A percentile compares a stretch with the other conserved stretches of the same genome.
Conservation (phyloP, 2,797 vertebrate species). For the Sitta carolinensis region DNA sequence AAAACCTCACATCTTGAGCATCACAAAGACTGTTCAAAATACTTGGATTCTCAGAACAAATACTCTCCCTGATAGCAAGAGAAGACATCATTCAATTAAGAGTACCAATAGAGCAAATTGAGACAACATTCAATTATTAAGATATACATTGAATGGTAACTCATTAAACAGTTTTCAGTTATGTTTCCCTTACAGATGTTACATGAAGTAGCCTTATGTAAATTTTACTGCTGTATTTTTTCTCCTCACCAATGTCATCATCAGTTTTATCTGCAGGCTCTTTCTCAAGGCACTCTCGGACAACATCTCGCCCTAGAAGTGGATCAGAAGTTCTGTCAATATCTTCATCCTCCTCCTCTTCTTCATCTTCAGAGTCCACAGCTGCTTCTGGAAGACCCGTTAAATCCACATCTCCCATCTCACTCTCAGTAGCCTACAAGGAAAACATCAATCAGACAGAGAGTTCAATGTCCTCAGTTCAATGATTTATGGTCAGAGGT, state of each 20-base stretch:
- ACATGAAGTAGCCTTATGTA: rapidly evolving
- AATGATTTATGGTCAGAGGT: background rate
- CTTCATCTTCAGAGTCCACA: conserved; percentile 97
- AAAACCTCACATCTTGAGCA: background rate
- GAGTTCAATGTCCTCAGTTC: background rate
- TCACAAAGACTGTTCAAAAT: background rate
- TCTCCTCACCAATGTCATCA: conserved; percentile 90
- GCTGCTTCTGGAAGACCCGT: conserved; percentile 94
- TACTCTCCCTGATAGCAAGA: background rate
- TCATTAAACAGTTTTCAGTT: background rate
- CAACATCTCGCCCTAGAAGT: conserved; percentile 88
- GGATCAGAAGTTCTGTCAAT: conserved; percentile 90
- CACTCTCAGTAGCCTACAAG: conserved; percentile 92
- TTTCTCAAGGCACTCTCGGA: conserved; percentile 96
- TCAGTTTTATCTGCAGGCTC: conserved; percentile 94
- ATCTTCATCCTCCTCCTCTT: conserved; percentile 96
- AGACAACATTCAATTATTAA: background rate
- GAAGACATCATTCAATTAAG: background rate
- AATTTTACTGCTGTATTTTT: background rate
- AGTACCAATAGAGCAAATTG: background rate
- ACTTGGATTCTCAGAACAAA: background rate
- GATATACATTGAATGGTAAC: background rate
- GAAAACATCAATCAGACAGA: conserved; percentile 6
- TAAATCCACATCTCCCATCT: conserved; percentile 94
- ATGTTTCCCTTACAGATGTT: background rate